Evolutionary conservation across 2,113 vertebrate species (phyloP), one percentile per base, ranked within the genome.

Genomic region (Piprites chloris): DNA sequence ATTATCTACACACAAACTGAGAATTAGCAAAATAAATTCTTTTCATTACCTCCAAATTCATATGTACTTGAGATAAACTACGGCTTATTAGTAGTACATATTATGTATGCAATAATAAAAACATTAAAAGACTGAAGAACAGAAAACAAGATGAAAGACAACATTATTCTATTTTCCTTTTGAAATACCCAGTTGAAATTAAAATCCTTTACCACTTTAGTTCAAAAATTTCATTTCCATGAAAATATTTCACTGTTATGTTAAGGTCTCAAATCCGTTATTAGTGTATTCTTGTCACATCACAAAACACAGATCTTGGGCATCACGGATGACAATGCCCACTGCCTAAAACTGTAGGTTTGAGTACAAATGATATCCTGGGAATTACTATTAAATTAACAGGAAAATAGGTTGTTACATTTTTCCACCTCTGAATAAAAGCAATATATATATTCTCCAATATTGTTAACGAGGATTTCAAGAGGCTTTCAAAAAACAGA

Each of bases 301-400:
- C 21, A 78, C 12, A 89, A 68, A 20, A 2, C 19, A 75, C 22
- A 77, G 27, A 61, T 61, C 72, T 75, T 58, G 11, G 27, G 14
- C 16, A 44, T 72, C 73, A 46, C 2, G 4, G n/a, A 82, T 0
- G 0, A 41, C 28, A 18, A 78, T 74, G 86, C 5, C 6, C 16
- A 61, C 56, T 80, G 14, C 9, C 55, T 46, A 66, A 39, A 12
- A 80, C 39, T 66, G 2, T 19, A 47, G 16, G 14, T 21, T 56
- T 65, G 37, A 91, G 10, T 37, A 72, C 8, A 75, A 61, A 62
- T 42, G 0, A 69, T 68, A 75, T 11, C 35, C 35, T 12, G 15
- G 18, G 49, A 89, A 82, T 47, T 68, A 49, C 17, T 72, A 18
- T 75, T 61, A 82, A 92, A 62, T 27, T 37, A 63, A 71, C 4